phyloP scores from a whole-genome alignment of 2,888 invertebrate species.

The Catocala fraxini region DNA sequence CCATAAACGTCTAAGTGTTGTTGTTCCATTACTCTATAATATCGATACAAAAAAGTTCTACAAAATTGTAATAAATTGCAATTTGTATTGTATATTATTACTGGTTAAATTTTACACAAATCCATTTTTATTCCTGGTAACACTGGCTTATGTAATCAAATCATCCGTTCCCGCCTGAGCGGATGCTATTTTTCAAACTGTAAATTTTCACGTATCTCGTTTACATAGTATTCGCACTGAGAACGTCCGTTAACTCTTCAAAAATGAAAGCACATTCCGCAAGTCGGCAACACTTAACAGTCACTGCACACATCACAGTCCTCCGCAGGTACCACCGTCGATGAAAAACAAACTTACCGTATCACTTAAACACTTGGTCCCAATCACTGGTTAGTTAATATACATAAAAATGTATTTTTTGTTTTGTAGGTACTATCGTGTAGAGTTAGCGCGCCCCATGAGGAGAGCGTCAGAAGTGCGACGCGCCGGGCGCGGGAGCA shows the following conservation, averaged over 20 bases:
- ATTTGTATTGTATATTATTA: slow-evolving; percentile 22
- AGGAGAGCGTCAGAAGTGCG: slow-evolving; percentile 80
- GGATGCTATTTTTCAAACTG: slow-evolving; percentile 50
- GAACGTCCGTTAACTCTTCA: slow-evolving; percentile 62
- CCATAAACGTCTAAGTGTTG: neutral
- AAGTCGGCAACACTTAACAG: slow-evolving; percentile 75
- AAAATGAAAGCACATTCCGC: slow-evolving; percentile 62
- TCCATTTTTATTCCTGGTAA: slow-evolving; percentile 67
- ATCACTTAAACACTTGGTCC: slow-evolving; percentile 86
- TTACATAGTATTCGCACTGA: slow-evolving; percentile 50
- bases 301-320: slow-evolving; percentile 83
- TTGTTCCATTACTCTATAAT: neutral
- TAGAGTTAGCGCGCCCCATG: slow-evolving; percentile 86
- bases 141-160: slow-evolving; percentile 67
- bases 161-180: slow-evolving; percentile 46
- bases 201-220: slow-evolving; percentile 48
- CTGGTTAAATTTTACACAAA: slow-evolving; percentile 25
- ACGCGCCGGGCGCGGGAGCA: slow-evolving; percentile 83
- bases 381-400: slow-evolving; percentile 71
- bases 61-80: slow-evolving; percentile 9
- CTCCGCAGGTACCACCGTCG: slow-evolving; percentile 71
- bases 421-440: slow-evolving; percentile 77
- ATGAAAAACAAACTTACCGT: slow-evolving; percentile 79
- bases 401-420: slow-evolving; percentile 74
- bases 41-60: neutral